These are phyloP conservation scores for Sarcophaga caerulescens DNA, from an alignment of 2,888 invertebrate genomes.

Conservation along the genomic window DNA sequence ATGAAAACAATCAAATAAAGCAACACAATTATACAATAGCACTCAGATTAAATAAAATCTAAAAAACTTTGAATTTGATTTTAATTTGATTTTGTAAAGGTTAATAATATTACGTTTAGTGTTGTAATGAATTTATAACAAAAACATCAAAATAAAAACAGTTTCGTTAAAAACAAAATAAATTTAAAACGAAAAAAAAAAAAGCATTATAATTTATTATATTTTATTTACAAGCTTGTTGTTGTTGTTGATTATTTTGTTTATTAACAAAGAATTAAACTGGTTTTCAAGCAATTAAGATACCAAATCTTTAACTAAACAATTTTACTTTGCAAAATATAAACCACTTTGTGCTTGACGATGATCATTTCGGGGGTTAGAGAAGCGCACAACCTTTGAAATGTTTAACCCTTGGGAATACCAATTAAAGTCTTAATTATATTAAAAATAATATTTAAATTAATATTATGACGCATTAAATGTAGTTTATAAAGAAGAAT, in stretches of 20 bases:
- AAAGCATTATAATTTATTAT: neutral
- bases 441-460: too few relatives aligned
- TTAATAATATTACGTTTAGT: slow-evolving; percentile 12
- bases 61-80: too few relatives aligned
- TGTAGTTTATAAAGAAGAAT: too few relatives aligned
- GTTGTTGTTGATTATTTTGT: too few relatives aligned
- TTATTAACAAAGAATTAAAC: neutral
- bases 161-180: too few relatives aligned
- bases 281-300: neutral
- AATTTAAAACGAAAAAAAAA: neutral
- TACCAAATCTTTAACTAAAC: neutral
- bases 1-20: neutral
- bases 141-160: neutral
- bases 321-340: neutral
- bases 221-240: neutral
- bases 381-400: neutral
- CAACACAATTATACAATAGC: neutral
- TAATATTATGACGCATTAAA: too few relatives aligned
- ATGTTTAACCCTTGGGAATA: too few relatives aligned
- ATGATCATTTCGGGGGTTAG: neutral
- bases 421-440: too few relatives aligned
- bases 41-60: too few relatives aligned
- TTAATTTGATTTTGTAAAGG: slow-evolving; percentile 11
- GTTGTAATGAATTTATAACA: neutral
- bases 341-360: neutral